These are phyloP conservation scores for Sebastes dallii DNA, from an alignment of 2,797 vertebrate genomes.

Conservation along the genomic window DNA sequence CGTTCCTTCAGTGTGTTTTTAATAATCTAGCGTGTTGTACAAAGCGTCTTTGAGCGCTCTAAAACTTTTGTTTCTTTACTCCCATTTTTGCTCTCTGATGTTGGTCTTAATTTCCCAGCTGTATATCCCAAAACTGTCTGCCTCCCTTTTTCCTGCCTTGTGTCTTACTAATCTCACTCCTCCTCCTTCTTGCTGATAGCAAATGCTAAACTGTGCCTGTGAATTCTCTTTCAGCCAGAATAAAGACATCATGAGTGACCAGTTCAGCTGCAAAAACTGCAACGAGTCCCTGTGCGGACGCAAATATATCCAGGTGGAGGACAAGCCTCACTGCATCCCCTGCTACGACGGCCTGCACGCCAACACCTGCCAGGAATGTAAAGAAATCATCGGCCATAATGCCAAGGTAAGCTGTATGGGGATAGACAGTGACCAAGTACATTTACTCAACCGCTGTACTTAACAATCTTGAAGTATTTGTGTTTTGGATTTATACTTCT, in stretches of 20 bases:
- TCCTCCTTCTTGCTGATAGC: constrained; percentile 11
- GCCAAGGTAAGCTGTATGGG: constrained; percentile 83
- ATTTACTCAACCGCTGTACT: background rate
- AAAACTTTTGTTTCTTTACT: background rate
- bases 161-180: constrained; percentile 25
- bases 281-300: constrained; percentile 91
- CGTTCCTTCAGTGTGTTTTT: background rate
- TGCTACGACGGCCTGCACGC: constrained; percentile 92
- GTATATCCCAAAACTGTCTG: constrained; percentile 6
- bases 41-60: background rate
- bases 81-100: background rate
- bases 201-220: constrained; percentile 18
- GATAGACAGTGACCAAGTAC: background rate
- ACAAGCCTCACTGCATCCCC: constrained; percentile 90
- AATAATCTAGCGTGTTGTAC: background rate
- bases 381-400: constrained; percentile 91
- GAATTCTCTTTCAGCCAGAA: constrained; percentile 4
- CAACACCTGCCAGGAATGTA: constrained; percentile 93
- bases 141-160: constrained; percentile 21
- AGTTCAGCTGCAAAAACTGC: constrained; percentile 91
- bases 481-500: background rate
- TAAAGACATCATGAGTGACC: constrained; percentile 87
- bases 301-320: constrained; percentile 93
- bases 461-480: background rate
- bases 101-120: constrained; percentile 10